Base-by-base conservation (phyloP, 2,888 invertebrate genomes). In the Actias luna region DNA sequence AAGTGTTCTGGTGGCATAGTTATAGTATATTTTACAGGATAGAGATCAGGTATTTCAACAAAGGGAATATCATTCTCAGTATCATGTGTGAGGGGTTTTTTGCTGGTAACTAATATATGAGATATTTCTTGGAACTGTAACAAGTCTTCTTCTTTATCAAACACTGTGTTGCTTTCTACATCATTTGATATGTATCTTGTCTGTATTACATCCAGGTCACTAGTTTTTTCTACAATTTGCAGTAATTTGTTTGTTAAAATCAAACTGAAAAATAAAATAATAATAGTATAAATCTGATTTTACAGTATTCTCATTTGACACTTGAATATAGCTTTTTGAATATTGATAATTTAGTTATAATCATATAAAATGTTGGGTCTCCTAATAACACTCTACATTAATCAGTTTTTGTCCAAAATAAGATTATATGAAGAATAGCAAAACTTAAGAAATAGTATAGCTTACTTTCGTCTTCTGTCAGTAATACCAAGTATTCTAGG, bases 401-500 rank as follows among this genome's bases (percentile, higher is more conserved):
- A 2, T 33, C 7, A 33, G 1, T 33, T 33, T 1, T 7, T 12
- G 12, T 33, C 1, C 7, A 33, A 46, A n/a, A 22, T 1, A 22
- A 46, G 4, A 46, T 10, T n/a, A 8, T 22, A 22, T 58, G 58
- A 18, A 33, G 33, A 18, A 5, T 22, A 58, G 5, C 5, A 36
- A 59, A 1, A 27, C n/a, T 18, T 2, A 36, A 25, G 22, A 58
- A 33, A 2, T 25, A 25, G 22, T n/a, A 14, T 18, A 57, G 22
- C 93, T 90, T 93, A 97, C 97, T 94, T 95, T 85, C 93, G 94
- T 77, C 96, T 94, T 60, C 88, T 85, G 64, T 95, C 94, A 8
- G 95, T 94, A 62, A 98, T 95, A 18, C 98, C 98, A 81, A 95
- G 95, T 63, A 93, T 91, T 70, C 96, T 94, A 0, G 96, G 94